phyloP scores from a whole-genome alignment of 2,888 invertebrate species.

The Noctuana brunneofusca region DNA sequence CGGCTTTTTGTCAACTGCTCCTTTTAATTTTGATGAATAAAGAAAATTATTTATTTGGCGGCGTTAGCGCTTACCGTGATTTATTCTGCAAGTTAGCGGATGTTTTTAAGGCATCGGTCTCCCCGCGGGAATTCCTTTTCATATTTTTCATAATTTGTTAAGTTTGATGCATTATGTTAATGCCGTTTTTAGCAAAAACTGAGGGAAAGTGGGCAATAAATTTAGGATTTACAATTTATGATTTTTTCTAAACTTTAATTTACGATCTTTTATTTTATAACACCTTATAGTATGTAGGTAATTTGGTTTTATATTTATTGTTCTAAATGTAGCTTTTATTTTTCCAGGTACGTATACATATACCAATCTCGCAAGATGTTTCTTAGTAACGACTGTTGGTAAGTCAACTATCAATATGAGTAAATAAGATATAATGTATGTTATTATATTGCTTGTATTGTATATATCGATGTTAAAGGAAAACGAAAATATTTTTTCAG shows the following conservation, averaged over 20 bases:
- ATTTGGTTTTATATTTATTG: neutral
- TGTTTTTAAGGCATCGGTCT: slow-evolving; percentile 63
- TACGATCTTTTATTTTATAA: neutral
- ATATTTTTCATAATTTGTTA: slow-evolving; percentile 66
- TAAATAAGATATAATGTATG: neutral
- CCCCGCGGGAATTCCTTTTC: slow-evolving; percentile 66
- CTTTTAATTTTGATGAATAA: slow-evolving; percentile 82
- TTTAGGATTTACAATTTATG: neutral
- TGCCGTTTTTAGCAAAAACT: slow-evolving; percentile 44
- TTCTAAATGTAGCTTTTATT: slow-evolving; percentile 33
- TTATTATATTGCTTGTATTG: neutral
- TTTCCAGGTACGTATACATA: slow-evolving; percentile 50
- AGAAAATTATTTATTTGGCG: slow-evolving; percentile 80
- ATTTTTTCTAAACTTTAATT: neutral
- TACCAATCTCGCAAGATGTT: neutral
- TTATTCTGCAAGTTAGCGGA: slow-evolving; percentile 69
- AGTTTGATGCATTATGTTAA: slow-evolving; percentile 57
- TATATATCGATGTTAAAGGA: neutral
- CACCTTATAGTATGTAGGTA: neutral
- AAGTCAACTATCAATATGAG: slow-evolving; percentile 18
- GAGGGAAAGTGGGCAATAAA: slow-evolving; percentile 27
- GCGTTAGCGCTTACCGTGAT: slow-evolving; percentile 74
- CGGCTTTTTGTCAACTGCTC: slow-evolving; percentile 77
- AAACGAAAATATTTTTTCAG: slow-evolving; percentile 55
- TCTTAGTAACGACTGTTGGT: neutral